A percentile compares a stretch with the other conserved stretches of the same genome.
phyloP scores from a whole-genome alignment of 2,113 vertebrate genomes.

The Delphinus delphis region DNA sequence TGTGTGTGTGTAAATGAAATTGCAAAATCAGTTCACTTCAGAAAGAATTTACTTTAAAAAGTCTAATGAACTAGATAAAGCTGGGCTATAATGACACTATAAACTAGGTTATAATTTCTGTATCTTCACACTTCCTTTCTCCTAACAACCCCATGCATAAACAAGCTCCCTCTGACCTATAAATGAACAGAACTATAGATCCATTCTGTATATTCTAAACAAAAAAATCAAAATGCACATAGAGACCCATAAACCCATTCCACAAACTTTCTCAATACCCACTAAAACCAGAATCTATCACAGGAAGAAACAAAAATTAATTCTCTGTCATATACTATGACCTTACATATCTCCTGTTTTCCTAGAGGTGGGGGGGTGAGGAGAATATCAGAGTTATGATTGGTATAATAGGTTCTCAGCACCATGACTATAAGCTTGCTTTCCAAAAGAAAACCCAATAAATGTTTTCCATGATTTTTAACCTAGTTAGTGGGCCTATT shows the following conservation, averaged over 20 bases:
- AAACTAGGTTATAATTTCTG: not conserved
- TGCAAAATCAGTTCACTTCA: not conserved
- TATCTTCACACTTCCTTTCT: not conserved
- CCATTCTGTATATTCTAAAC: not conserved
- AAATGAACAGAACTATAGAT: not conserved
- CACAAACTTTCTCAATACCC: not conserved
- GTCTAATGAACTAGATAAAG: not conserved
- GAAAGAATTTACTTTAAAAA: not conserved
- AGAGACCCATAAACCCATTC: not conserved
- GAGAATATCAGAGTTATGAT: not conserved
- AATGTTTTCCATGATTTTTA: not conserved
- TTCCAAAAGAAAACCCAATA: not conserved
- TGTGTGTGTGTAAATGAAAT: not conserved
- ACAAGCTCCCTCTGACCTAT: not conserved
- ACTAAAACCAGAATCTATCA: not conserved
- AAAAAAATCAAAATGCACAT: not conserved
- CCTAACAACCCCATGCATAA: not conserved
- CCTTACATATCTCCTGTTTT: not conserved
- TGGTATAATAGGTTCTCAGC: not conserved
- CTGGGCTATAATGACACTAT: not conserved
- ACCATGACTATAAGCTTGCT: not conserved
- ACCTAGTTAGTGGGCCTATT: not conserved
- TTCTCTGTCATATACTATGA: not conserved
- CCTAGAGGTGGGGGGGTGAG: not conserved
- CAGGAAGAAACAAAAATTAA: not conserved